Percentiles rank a stretch among this genome's conserved stretches.
Evolutionary conservation across 2,888 invertebrate genomes (phyloP).

Genomic region (Trichacis sp.): DNA sequence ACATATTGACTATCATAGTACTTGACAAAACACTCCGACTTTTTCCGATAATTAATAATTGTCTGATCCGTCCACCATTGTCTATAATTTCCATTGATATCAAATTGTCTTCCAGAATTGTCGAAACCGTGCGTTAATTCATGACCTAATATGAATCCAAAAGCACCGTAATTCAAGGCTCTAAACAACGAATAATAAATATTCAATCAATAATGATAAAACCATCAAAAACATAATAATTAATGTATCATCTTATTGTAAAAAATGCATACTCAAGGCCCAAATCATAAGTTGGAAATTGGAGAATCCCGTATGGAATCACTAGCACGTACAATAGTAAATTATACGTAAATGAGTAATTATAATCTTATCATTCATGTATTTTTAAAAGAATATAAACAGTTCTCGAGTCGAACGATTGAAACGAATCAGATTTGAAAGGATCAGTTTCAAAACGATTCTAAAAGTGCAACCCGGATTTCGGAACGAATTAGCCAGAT

Average conservation of each 20-base stretch:
- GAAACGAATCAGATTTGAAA: too few species aligned
- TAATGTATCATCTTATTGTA: too few species aligned
- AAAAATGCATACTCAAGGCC: conserved; percentile 82
- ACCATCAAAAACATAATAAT: background rate
- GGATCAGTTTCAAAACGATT: too few species aligned
- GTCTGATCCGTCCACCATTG: conserved; percentile 92
- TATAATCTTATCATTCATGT: too few species aligned
- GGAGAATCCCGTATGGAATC: conserved; percentile 85
- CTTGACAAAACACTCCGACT: conserved; percentile 85
- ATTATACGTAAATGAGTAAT: conserved; percentile 8
- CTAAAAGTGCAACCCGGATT: too few species aligned
- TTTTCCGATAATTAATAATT: conserved; percentile 79
- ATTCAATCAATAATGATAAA: too few species aligned
- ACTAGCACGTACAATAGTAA: conserved; percentile 73
- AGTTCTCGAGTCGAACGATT: too few species aligned
- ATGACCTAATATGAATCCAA: conserved; percentile 84
- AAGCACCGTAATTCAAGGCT: conserved; percentile 84
- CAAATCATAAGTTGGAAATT: conserved; percentile 86
- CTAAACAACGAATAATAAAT: too few species aligned
- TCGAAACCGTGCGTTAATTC: conserved; percentile 76
- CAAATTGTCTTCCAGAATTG: conserved; percentile 82
- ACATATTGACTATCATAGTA: conserved; percentile 82
- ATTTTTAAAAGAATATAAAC: too few species aligned
- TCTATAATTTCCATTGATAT: conserved; percentile 85
- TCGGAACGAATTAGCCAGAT: too few species aligned